These are phyloP conservation scores for Micromussa lordhowensis DNA, from an alignment of 92 coral and sea anemone species.

Conservation along the genomic window DNA sequence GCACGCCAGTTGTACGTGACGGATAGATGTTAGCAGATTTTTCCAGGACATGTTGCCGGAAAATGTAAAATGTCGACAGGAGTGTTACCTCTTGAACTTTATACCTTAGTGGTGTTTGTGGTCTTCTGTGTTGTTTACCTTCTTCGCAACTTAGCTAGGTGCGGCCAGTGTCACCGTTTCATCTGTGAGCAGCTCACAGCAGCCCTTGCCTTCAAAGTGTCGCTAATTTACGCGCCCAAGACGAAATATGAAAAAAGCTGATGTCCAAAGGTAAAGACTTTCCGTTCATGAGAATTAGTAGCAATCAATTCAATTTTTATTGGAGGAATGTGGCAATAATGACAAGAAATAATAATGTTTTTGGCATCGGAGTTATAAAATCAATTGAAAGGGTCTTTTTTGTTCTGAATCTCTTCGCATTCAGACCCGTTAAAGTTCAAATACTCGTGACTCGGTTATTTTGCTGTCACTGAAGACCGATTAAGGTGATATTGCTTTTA, in stretches of 20 bases:
- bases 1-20: not conserved
- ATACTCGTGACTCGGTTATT: not conserved
- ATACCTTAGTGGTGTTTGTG: not conserved
- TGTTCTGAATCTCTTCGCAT: not conserved
- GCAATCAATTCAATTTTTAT: not conserved
- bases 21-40: not conserved
- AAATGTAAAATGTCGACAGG: not conserved
- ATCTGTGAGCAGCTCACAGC: too few species aligned
- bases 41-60: not conserved
- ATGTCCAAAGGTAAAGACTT: not conserved
- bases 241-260: not conserved
- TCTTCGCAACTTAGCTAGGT: not conserved
- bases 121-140: not conserved
- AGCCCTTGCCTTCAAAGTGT: not conserved
- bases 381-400: not conserved
- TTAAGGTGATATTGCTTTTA: not conserved
- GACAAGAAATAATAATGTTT: not conserved
- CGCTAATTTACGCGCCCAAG: not conserved
- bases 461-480: too few species aligned
- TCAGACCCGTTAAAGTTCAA: not conserved
- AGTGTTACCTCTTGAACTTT: not conserved
- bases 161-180: too few species aligned
- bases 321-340: not conserved
- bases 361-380: not conserved
- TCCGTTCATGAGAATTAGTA: not conserved